Percentiles rank a stretch among this genome's conserved stretches.
These are phyloP conservation scores for Agelaius tricolor DNA, from an alignment of 2,113 vertebrate species.

Conservation along the genomic window DNA sequence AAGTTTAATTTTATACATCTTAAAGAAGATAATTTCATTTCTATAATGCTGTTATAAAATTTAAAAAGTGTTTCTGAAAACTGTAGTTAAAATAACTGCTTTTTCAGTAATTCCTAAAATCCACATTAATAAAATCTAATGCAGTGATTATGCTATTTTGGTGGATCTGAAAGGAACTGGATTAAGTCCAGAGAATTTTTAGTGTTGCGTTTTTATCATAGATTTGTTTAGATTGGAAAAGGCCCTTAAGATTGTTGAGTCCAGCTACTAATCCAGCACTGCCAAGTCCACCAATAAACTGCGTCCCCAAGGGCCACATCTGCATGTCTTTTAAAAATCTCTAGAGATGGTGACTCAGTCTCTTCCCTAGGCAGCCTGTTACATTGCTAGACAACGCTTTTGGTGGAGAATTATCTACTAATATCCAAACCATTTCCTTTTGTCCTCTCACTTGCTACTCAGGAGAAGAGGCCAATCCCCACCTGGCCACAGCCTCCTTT, in stretches of 20 bases:
- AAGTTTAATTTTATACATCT: neutral
- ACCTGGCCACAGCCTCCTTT: fast-evolving
- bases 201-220: neutral
- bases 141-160: neutral
- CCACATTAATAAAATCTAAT: neutral
- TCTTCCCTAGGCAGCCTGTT: neutral
- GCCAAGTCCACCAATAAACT: neutral
- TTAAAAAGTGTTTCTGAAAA: neutral
- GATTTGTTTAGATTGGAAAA: neutral
- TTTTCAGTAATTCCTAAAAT: neutral
- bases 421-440: neutral
- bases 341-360: neutral
- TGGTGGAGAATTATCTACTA: neutral
- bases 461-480: fast-evolving
- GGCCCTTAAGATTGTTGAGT: neutral
- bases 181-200: neutral
- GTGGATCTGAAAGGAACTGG: neutral
- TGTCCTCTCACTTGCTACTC: neutral
- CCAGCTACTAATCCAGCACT: neutral
- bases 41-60: neutral
- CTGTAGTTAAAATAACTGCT: neutral
- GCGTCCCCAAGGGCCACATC: neutral
- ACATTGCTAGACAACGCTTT: neutral
- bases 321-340: neutral
- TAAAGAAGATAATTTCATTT: neutral